These are phyloP conservation scores for Parasteatoda lunata DNA, from an alignment of 2,888 invertebrate species.

Conservation along the genomic window DNA sequence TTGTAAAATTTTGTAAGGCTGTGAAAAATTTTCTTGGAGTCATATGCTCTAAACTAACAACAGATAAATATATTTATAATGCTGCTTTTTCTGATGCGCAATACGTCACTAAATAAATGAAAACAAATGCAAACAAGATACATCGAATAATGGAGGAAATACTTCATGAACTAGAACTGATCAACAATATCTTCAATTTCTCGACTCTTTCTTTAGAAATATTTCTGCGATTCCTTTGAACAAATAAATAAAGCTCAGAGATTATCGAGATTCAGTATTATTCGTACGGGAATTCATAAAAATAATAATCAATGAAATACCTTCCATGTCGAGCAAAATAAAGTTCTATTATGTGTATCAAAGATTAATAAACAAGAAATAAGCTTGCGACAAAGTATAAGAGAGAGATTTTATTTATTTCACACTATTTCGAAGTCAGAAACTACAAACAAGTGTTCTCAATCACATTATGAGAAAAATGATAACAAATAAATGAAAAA, in stretches of 20 bases:
- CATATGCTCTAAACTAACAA: too few relatives aligned
- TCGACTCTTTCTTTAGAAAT: background rate
- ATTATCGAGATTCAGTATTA: background rate
- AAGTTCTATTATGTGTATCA: background rate
- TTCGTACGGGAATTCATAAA: too few relatives aligned
- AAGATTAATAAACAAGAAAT: background rate
- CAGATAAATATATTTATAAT: too few relatives aligned
- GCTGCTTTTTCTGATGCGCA: too few relatives aligned
- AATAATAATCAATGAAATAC: too few relatives aligned
- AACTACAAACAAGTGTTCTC: background rate
- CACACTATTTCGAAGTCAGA: background rate
- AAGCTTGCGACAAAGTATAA: background rate
- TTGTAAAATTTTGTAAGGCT: too few relatives aligned
- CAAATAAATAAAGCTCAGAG: background rate
- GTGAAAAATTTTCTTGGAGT: too few relatives aligned
- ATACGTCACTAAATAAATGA: background rate
- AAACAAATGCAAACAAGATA: conserved; percentile 2
- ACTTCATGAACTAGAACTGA: background rate
- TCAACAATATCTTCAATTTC: background rate
- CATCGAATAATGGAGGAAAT: background rate
- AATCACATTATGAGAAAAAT: conserved; percentile 20
- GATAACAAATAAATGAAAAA: conserved; percentile 48
- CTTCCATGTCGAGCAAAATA: too few relatives aligned
- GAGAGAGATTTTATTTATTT: background rate
- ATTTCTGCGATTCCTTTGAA: background rate